Conservation (phyloP, 2,888 invertebrate species). For the Leucophenga montana region DNA sequence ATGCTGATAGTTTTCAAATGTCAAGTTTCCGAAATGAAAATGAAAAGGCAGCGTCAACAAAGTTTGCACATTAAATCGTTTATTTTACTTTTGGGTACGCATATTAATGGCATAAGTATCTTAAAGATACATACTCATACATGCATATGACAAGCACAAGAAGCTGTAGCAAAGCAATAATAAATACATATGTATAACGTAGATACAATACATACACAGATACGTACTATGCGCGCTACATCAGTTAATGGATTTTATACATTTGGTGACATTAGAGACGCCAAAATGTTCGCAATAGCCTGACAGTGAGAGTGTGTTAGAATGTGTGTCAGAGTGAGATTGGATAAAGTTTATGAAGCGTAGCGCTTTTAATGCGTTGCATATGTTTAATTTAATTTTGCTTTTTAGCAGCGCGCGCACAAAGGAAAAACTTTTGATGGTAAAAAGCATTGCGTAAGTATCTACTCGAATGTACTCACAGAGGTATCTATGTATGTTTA, state of each 20-base stretch:
- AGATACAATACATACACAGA: background rate
- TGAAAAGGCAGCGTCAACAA: slow-evolving; percentile 39
- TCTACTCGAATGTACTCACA: no score
- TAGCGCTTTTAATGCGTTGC: slow-evolving; percentile 21
- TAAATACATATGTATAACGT: background rate
- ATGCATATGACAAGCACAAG: slow-evolving; percentile 12
- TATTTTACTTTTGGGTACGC: slow-evolving; percentile 54
- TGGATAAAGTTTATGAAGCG: slow-evolving; percentile 23
- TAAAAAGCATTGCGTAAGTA: no score
- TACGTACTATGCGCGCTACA: background rate
- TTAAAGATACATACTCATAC: slow-evolving; percentile 12
- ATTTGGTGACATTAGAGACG: slow-evolving; percentile 21
- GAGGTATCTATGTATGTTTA: background rate
- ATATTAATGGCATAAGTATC: slow-evolving; percentile 23
- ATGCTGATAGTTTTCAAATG: slow-evolving; percentile 27
- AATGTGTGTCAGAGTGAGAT: background rate
- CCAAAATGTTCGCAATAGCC: slow-evolving; percentile 14
- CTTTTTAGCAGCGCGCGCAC: slow-evolving; percentile 9
- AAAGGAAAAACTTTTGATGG: no score
- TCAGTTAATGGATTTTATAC: slow-evolving; percentile 24
- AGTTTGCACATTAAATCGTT: slow-evolving; percentile 62
- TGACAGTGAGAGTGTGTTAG: no score
- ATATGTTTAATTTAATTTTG: slow-evolving; percentile 27
- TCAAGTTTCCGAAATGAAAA: background rate
- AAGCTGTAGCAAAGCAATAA: background rate